phyloP scores from a whole-genome alignment of 1,140 invertebrate genomes.

The Caenorhabditis elegans region DNA sequence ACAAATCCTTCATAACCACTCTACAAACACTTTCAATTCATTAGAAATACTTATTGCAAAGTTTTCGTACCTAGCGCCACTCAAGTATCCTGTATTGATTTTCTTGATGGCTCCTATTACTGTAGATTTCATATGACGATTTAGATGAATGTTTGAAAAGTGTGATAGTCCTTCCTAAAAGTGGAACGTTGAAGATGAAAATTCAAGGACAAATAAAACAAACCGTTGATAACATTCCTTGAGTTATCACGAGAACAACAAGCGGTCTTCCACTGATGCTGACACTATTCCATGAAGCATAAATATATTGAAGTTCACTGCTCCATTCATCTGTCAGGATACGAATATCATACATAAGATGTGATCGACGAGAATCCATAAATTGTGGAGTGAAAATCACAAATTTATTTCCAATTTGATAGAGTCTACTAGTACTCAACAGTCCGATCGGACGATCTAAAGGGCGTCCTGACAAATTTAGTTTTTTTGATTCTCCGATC shows the following conservation, averaged over 20 bases:
- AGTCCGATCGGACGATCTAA: constrained; percentile 88
- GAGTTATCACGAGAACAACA: constrained; percentile 83
- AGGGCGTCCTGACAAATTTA: constrained; percentile 87
- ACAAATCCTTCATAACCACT: constrained; percentile 66
- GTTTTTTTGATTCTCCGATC: constrained; percentile 80
- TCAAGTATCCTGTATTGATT: constrained; percentile 95
- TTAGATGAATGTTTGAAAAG: constrained; percentile 43
- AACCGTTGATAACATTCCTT: constrained; percentile 75
- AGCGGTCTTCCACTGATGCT: constrained; percentile 86
- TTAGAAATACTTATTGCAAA: no score
- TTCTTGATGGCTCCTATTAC: constrained; percentile 98
- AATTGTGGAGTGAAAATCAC: constrained; percentile 98
- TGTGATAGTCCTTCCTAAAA: constrained; percentile 44
- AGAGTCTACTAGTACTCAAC: constrained; percentile 95
- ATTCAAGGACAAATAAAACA: neutral
- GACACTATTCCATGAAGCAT: constrained; percentile 81
- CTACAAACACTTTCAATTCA: constrained; percentile 45
- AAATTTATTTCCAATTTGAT: constrained; percentile 89
- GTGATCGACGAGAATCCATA: constrained; percentile 90
- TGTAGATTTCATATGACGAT: constrained; percentile 71
- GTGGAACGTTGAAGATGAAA: neutral
- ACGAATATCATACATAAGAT: constrained; percentile 93
- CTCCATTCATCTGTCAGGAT: constrained; percentile 94
- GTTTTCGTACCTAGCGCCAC: constrained; percentile 86
- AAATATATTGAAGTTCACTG: constrained; percentile 91